Evolutionary conservation across 1,140 invertebrate species (phyloP).

Genomic region (Dreissena rostriformis): DNA sequence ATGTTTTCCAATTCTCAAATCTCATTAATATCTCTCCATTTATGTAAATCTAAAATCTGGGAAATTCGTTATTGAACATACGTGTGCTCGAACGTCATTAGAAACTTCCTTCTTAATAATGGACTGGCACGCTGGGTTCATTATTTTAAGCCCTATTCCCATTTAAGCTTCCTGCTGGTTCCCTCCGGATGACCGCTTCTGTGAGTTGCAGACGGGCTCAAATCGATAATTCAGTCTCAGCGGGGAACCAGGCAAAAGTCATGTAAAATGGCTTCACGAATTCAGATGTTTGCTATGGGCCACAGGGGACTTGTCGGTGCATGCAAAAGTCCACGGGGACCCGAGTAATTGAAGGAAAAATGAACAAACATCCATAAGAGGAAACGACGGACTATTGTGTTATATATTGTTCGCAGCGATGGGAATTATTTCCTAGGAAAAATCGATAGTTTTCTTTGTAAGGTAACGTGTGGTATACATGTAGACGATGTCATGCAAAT

Average conservation of each 20-base stretch:
- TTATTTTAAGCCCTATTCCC: constrained; percentile 33
- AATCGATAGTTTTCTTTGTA: too few relatives aligned
- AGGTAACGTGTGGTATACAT: too few relatives aligned
- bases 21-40: too few relatives aligned
- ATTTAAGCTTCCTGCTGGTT: constrained; percentile 49
- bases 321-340: constrained; percentile 33
- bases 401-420: constrained; percentile 25
- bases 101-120: constrained; percentile 22
- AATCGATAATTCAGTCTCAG: constrained; percentile 41
- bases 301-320: constrained; percentile 40
- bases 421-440: too few relatives aligned
- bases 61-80: too few relatives aligned
- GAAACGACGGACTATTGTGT: constrained; percentile 21
- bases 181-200: constrained; percentile 37
- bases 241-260: constrained; percentile 44
- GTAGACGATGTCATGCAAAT: too few relatives aligned
- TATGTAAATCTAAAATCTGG: too few relatives aligned
- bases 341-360: constrained; percentile 49
- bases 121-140: constrained; percentile 14
- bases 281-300: constrained; percentile 45
- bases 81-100: constrained; percentile 15
- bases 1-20: too few relatives aligned
- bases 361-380: constrained; percentile 55
- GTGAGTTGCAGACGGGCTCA: constrained; percentile 27
- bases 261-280: constrained; percentile 32